Conservation (phyloP, 2,113 vertebrate species). For the Sceloporus undulatus region DNA sequence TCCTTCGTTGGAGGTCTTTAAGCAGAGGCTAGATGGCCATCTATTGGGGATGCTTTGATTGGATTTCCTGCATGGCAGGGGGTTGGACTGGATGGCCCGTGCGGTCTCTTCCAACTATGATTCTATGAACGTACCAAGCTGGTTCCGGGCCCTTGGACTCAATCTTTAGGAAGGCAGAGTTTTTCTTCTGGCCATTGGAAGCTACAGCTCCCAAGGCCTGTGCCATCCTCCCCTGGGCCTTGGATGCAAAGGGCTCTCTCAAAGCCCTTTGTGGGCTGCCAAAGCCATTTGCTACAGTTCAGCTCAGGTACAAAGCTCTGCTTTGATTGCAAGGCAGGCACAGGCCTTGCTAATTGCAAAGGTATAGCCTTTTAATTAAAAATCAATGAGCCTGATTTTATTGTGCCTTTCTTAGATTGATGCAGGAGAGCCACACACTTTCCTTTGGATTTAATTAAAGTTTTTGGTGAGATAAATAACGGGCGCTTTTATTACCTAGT, state of each 20-base stretch:
- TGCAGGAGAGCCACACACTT: conserved; percentile 16
- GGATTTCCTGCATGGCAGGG: too few relatives aligned
- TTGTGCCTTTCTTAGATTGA: conserved; percentile 21
- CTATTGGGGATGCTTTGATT: too few relatives aligned
- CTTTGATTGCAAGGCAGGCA: conserved; percentile 30
- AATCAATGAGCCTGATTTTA: conserved; percentile 56
- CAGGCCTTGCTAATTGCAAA: conserved; percentile 44
- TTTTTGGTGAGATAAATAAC: conserved; percentile 56
- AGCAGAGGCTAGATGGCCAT: too few relatives aligned
- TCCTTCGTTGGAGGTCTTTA: too few relatives aligned
- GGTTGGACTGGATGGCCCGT: too few relatives aligned
- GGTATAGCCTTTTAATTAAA: conserved; percentile 59
- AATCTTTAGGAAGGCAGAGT: conserved; percentile 22
- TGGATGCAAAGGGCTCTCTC: conserved; percentile 45
- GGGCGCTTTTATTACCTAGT: not conserved
- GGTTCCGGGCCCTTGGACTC: not conserved
- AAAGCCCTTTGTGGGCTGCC: conserved; percentile 27
- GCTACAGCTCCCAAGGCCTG: too few relatives aligned
- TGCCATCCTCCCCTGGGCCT: not conserved
- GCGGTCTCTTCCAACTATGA: too few relatives aligned
- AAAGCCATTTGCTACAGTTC: conserved; percentile 38
- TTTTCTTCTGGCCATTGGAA: not conserved
- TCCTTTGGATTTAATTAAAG: conserved; percentile 51
- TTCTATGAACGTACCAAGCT: not conserved
- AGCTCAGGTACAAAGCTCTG: not conserved